Conservation (phyloP, 1,140 invertebrate genomes). For the Drosophila ficusphila region DNA sequence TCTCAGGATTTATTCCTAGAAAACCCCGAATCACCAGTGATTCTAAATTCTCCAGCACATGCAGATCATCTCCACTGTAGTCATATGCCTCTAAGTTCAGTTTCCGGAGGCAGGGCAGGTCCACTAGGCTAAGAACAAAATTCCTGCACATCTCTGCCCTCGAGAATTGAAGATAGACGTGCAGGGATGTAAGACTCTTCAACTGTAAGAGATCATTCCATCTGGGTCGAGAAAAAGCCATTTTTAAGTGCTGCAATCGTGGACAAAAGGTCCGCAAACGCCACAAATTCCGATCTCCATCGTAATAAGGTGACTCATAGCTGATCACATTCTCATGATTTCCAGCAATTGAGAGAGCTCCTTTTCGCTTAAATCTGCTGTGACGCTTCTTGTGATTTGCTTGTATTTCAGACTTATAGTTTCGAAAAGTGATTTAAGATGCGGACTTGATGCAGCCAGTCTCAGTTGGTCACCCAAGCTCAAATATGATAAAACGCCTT, state of each 20-base stretch:
- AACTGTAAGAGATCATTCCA: background rate
- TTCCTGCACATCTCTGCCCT: background rate
- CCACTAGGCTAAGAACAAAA: background rate
- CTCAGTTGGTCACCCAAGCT: slow-evolving; percentile 12
- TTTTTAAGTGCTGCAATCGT: background rate
- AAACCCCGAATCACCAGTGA: slow-evolving; percentile 5
- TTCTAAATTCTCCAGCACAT: slow-evolving; percentile 6
- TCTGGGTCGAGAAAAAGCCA: background rate
- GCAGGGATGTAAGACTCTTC: slow-evolving; percentile 3
- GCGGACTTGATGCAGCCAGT: background rate
- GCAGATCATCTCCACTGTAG: slow-evolving; percentile 1
- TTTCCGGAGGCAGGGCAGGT: slow-evolving; percentile 1
- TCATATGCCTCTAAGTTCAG: background rate
- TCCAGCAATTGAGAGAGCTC: slow-evolving; percentile 16
- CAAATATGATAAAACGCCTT: slow-evolving; percentile 14
- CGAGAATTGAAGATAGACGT: slow-evolving; percentile 1
- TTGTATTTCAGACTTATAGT: background rate
- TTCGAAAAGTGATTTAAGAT: background rate
- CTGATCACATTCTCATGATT: slow-evolving; percentile 2
- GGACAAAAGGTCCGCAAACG: background rate
- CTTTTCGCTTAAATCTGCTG: background rate
- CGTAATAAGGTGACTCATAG: slow-evolving; percentile 14
- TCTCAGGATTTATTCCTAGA: background rate
- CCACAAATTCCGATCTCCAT: slow-evolving; percentile 21
- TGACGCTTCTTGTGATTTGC: background rate